Conservation (phyloP, 2,888 invertebrate species). For the Microdon myrmicae region DNA sequence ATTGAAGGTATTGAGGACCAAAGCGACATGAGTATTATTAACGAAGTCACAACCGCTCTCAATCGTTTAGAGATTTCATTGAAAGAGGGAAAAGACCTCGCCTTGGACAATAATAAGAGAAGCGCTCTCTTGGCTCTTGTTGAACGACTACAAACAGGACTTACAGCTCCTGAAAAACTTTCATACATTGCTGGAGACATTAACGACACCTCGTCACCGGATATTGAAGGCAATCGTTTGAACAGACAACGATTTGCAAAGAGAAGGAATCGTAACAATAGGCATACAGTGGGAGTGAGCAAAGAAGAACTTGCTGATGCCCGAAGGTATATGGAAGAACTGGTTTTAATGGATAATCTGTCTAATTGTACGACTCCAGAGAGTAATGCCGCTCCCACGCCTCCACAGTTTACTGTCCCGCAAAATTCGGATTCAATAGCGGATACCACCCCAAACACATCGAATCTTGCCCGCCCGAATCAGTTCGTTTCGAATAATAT, state of each 20-base stretch:
- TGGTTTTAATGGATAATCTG: constrained; percentile 67
- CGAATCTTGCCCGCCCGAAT: constrained; percentile 61
- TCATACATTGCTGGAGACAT: constrained; percentile 54
- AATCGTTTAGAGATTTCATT: constrained; percentile 79
- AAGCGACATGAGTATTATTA: constrained; percentile 73
- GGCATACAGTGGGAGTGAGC: constrained; percentile 87
- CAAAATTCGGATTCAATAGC: constrained; percentile 69
- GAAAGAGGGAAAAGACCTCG: constrained; percentile 69
- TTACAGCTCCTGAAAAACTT: constrained; percentile 64
- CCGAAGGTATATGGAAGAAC: constrained; percentile 78
- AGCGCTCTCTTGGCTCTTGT: constrained; percentile 76
- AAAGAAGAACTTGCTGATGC: constrained; percentile 84
- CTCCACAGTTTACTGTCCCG: constrained; percentile 59
- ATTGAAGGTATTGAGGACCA: constrained; percentile 64
- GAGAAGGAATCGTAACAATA: constrained; percentile 72
- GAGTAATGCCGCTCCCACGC: constrained; percentile 53
- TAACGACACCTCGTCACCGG: constrained; percentile 58
- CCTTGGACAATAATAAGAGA: constrained; percentile 69
- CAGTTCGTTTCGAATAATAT: constrained; percentile 60
- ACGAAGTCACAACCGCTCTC: constrained; percentile 82
- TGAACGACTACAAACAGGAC: constrained; percentile 74
- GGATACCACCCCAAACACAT: constrained; percentile 58
- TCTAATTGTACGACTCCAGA: constrained; percentile 58
- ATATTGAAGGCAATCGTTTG: constrained; percentile 62
- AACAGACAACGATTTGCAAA: constrained; percentile 68